A percentile compares a stretch with the other conserved stretches of the same genome.
phyloP scores from a whole-genome alignment of 2,797 vertebrate genomes.

The Peromyscus attwateri region DNA sequence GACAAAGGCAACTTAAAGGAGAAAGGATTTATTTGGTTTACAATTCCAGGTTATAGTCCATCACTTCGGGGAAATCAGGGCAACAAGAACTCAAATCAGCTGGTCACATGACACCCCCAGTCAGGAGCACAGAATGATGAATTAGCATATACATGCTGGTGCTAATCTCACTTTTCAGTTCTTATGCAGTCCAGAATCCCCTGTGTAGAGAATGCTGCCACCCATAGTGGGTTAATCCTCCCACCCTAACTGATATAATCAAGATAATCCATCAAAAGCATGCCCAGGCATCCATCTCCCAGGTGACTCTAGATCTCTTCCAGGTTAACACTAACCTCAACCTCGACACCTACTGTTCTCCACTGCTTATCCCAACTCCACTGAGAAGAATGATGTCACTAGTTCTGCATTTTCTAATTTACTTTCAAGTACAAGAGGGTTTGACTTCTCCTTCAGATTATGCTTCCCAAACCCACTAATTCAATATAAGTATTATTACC shows the following conservation, averaged over 20 bases:
- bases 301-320: neutral
- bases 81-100: neutral
- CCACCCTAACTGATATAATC: neutral
- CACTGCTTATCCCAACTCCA: neutral
- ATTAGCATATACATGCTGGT: neutral
- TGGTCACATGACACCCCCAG: neutral
- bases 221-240: neutral
- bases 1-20: neutral
- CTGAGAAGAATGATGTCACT: neutral
- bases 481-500: neutral
- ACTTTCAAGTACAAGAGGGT: neutral
- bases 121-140: neutral
- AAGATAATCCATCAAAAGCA: neutral
- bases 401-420: conserved; percentile 23
- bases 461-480: conserved; percentile 3
- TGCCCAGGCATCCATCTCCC: neutral
- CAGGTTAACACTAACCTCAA: neutral
- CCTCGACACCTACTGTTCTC: neutral
- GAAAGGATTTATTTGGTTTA: neutral
- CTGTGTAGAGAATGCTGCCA: neutral
- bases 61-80: neutral
- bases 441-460: conserved; percentile 41
- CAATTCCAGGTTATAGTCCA: neutral
- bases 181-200: neutral
- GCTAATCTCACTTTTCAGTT: neutral